A percentile compares a stretch with the other conserved stretches of the same genome.
These are phyloP conservation scores for Physocephala rufipes DNA, from an alignment of 2,888 invertebrate species.

Conservation along the genomic window DNA sequence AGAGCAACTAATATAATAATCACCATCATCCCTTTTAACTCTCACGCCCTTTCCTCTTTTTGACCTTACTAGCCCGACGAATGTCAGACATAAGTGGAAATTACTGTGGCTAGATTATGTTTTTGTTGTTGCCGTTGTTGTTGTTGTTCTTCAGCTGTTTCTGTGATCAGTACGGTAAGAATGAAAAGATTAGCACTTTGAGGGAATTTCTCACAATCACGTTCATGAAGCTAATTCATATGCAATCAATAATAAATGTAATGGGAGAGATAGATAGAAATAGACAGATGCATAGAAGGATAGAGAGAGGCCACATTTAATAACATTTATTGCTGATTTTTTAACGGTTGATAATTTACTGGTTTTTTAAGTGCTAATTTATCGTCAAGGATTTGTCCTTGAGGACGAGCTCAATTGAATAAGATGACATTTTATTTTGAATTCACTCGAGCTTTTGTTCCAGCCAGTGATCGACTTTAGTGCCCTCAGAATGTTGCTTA, in stretches of 20 bases:
- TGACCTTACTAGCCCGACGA: neutral
- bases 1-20: neutral
- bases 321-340: neutral
- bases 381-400: slow-evolving; percentile 13
- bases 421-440: slow-evolving; percentile 13
- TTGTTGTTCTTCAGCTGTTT: neutral
- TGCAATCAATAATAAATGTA: neutral
- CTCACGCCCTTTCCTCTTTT: neutral
- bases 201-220: slow-evolving; percentile 30
- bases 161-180: slow-evolving; percentile 14
- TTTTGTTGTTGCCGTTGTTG: neutral
- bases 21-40: neutral
- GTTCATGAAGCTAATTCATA: neutral
- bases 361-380: slow-evolving; percentile 13
- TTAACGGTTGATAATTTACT: neutral
- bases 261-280: neutral
- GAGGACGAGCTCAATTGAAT: too few species aligned
- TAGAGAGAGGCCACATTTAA: neutral
- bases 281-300: too few species aligned
- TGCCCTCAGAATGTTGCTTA: too few species aligned
- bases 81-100: too few species aligned
- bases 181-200: slow-evolving; percentile 23
- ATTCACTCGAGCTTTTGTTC: neutral
- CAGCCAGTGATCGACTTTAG: too few species aligned
- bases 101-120: too few species aligned